Evolutionary conservation across 1,140 invertebrate genomes (phyloP), one percentile per base, ranked within the genome.

Genomic region (Drosophila oshimai): DNA sequence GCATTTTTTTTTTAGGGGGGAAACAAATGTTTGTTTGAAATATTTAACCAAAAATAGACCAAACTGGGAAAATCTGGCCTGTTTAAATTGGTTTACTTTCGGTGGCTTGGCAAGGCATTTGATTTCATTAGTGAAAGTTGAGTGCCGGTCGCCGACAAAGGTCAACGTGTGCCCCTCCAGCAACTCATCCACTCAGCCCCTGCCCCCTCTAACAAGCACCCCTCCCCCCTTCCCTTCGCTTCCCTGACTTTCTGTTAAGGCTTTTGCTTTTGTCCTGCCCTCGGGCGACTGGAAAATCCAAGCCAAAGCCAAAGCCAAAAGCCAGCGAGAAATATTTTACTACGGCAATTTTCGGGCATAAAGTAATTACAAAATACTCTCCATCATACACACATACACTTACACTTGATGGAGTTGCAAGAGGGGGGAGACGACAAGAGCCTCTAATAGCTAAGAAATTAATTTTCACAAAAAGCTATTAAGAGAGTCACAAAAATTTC

Each of bases 401-500:
- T 26, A 54, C 61, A 54, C 45, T 2, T 7, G 22, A 9, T 0
- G 31, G 20, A 4, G 15, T 6, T 24, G 24, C 1, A 12, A 13
- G 31, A 31, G 24, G 17, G 26, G 6, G 28, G 41, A 39, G 57
- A 49, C 29, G 57, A 55, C 73, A 53, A 69, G 54, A 49, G 29
- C 61, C 71, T 72, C 80, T 86, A 86, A 84, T 86, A 86, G 80
- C 80, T 50, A 86, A 86, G 80, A 84, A 84, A 84, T 84, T 84
- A 84, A 84, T 84, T 84, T 86, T 86, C 80, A 84, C 71, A 86
- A 80, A 84, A 84, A 80, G 71, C 80, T 80, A 84, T 84, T 84
- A 84, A 86, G 80, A 79, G 80, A 84, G 80, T 84, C 80, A 80
- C 80, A 84, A 86, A 86, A 84, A 84, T 84, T 74, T 78, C 67